phyloP scores from a whole-genome alignment of 2,797 vertebrate genomes.

The Galagoides demidoff region DNA sequence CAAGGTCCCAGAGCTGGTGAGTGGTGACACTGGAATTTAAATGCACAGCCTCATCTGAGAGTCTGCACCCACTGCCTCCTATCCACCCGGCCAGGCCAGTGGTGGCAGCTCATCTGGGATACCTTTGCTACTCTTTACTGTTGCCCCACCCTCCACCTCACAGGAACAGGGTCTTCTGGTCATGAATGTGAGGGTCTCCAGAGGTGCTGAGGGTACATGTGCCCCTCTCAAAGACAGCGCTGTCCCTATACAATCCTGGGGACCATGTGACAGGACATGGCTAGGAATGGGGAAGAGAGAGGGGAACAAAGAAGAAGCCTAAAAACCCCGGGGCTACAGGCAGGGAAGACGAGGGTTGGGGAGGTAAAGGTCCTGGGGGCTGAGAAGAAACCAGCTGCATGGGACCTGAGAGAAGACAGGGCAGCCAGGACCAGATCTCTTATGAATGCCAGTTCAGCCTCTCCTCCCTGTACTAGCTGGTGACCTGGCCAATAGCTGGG shows the following conservation, averaged over 20 bases:
- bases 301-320: neutral
- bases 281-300: neutral
- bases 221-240: neutral
- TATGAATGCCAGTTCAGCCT: neutral
- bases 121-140: neutral
- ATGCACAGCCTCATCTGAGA: neutral
- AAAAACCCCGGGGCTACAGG: neutral
- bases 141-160: neutral
- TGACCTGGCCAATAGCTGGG: neutral
- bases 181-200: neutral
- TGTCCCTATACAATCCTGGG: neutral
- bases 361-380: neutral
- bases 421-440: neutral
- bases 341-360: neutral
- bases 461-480: neutral
- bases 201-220: neutral
- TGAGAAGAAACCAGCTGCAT: neutral
- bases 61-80: neutral
- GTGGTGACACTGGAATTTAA: neutral
- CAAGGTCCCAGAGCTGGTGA: neutral
- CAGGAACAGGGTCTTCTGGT: neutral
- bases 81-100: neutral
- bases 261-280: neutral
- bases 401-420: neutral
- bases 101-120: neutral